Conservation (phyloP, 2,113 vertebrate species). For the Spermophilus dauricus region DNA sequence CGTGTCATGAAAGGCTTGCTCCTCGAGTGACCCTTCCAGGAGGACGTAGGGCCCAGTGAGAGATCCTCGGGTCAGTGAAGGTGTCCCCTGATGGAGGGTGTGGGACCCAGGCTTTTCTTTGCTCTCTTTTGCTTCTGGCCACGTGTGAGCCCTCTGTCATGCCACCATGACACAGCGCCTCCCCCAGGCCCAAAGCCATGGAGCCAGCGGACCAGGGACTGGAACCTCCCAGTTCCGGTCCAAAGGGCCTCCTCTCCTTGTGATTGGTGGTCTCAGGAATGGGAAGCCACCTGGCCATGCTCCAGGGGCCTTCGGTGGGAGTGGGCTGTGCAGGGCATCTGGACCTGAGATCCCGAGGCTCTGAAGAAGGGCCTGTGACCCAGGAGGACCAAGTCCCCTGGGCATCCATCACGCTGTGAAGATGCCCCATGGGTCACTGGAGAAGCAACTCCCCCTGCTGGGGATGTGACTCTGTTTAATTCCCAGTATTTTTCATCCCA, state of each 20-base stretch:
- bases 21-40: too few relatives aligned
- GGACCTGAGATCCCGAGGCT: not conserved
- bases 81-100: not conserved
- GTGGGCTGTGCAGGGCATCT: not conserved
- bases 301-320: not conserved
- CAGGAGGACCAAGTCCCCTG: not conserved
- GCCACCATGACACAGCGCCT: not conserved
- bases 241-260: not conserved
- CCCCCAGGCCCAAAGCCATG: not conserved
- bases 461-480: not conserved
- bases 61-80: not conserved
- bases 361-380: not conserved
- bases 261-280: not conserved
- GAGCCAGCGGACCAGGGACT: not conserved
- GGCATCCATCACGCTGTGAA: not conserved
- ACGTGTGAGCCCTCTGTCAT: not conserved
- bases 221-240: not conserved
- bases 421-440: not conserved
- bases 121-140: not conserved
- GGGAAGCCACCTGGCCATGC: not conserved
- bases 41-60: too few relatives aligned
- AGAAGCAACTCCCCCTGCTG: not conserved
- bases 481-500: not conserved
- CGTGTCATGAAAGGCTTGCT: not conserved
- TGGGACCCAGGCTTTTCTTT: not conserved